These are phyloP conservation scores for Scaeva pyrastri DNA, from an alignment of 2,888 invertebrate species.

Conservation along the genomic window DNA sequence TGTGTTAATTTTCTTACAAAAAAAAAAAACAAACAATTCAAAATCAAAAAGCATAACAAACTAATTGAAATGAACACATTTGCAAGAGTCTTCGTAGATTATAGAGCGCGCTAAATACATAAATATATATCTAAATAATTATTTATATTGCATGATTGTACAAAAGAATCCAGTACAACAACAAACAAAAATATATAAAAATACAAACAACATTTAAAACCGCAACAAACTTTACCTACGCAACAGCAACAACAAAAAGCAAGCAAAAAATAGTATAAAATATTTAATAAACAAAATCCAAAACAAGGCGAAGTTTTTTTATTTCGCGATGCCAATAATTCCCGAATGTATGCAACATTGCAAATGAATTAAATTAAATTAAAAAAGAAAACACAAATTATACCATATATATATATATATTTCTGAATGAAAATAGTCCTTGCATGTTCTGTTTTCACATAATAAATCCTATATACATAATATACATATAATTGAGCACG, in stretches of 20 bases:
- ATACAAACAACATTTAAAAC: conserved; percentile 52
- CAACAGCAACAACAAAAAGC: conserved; percentile 49
- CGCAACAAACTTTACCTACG: conserved; percentile 41
- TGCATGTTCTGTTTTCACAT: conserved; percentile 76
- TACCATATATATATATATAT: conserved; percentile 47
- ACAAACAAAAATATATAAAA: not conserved
- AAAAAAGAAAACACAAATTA: no score
- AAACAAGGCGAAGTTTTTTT: conserved; percentile 24
- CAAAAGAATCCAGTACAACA: conserved; percentile 58
- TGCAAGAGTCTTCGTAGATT: conserved; percentile 66
- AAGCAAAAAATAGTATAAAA: conserved; percentile 48
- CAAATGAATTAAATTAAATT: no score
- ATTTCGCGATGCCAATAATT: conserved; percentile 41
- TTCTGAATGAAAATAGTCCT: conserved; percentile 75
- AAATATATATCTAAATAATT: conserved; percentile 43
- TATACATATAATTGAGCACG: conserved; percentile 69
- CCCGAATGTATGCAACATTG: conserved; percentile 71
- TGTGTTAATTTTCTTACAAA: conserved; percentile 60
- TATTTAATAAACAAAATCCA: not conserved
- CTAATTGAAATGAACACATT: conserved; percentile 56
- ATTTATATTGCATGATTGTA: conserved; percentile 71
- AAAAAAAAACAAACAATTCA: conserved; percentile 21
- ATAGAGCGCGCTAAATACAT: conserved; percentile 68
- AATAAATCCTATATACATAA: conserved; percentile 66
- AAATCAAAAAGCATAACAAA: conserved; percentile 34